Conservation (phyloP, 2,888 invertebrate genomes). For the Branchellion lobata region DNA sequence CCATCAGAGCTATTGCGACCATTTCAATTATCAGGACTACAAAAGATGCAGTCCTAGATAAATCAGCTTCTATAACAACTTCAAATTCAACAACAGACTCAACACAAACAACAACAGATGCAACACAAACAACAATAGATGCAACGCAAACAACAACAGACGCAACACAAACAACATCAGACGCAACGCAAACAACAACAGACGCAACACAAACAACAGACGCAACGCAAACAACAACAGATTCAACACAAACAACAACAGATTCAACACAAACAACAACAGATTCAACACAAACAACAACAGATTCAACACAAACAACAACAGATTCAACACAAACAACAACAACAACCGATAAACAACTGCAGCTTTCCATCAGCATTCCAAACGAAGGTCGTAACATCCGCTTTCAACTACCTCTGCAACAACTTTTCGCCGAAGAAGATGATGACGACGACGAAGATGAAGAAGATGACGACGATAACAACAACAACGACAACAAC, state of each 20-base stretch:
- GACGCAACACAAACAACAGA: neutral
- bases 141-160: neutral
- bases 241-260: neutral
- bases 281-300: neutral
- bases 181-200: neutral
- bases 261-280: slow-evolving; percentile 10
- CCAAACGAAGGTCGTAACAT: slow-evolving; percentile 7
- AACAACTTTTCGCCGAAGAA: slow-evolving; percentile 14
- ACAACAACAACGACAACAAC: neutral
- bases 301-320: slow-evolving; percentile 5
- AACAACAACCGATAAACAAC: slow-evolving; percentile 23
- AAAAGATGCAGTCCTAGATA: no score
- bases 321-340: neutral
- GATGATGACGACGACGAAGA: slow-evolving; percentile 35
- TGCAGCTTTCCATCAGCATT: slow-evolving; percentile 40
- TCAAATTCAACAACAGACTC: no score
- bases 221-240: neutral
- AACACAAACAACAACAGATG: neutral
- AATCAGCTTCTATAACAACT: neutral
- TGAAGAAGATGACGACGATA: neutral
- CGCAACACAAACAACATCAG: neutral
- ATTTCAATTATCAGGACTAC: no score
- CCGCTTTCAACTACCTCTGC: slow-evolving; percentile 31
- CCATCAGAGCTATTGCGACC: no score
- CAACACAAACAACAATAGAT: neutral